Evolutionary conservation across 2,113 vertebrate genomes (phyloP), one percentile per base, ranked within the genome.

Genomic region (Oreochromis niloticus): DNA sequence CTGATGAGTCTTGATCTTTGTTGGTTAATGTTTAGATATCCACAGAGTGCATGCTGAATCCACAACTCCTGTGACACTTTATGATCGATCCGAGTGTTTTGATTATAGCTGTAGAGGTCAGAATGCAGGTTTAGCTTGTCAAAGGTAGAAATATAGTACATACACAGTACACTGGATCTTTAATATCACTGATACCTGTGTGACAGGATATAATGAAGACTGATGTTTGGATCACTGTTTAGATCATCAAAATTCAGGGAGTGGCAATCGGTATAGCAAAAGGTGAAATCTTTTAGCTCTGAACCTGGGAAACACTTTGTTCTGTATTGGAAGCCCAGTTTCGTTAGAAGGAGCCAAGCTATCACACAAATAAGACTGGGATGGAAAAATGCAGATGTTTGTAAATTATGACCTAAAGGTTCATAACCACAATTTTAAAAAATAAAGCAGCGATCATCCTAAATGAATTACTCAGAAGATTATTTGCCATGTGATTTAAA

Each of bases 81-180:
- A 87, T 52, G 73, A 78, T 88, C 5, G 73, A 91, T 89, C 5
- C 6, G 6, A 3, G 19, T 81, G 81, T 86, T 90, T 85, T 83
- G 46, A 88, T 86, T 54, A 19, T 61, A 43, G 32, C 56, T 46
- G 11, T 19, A 10, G 24, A 87, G 73, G 54, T 82, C 59, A 50
- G 63, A 81, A 66, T 80, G 52, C 52, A 24, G 32, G n/a, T 79
- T 88, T 32, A 59, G 79, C 54, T 83, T 80, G 78, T 91, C 85
- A 6, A 75, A 30, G 9, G 24, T 16, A 10, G 48, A 56, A 27
- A 83, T 19, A 68, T 5, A 55, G 84, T 17, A 78, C 50, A 39
- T 19, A 50, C 17, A 19, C 71, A 41, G 32, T 34, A 22, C 68
- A 57, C 3, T 14, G 32, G 5, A 2, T 46, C n/a, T 81, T n/a